Evolutionary conservation across 1,140 invertebrate species (phyloP), one percentile per base, ranked within the genome.

Genomic region (Camponotus floridanus): DNA sequence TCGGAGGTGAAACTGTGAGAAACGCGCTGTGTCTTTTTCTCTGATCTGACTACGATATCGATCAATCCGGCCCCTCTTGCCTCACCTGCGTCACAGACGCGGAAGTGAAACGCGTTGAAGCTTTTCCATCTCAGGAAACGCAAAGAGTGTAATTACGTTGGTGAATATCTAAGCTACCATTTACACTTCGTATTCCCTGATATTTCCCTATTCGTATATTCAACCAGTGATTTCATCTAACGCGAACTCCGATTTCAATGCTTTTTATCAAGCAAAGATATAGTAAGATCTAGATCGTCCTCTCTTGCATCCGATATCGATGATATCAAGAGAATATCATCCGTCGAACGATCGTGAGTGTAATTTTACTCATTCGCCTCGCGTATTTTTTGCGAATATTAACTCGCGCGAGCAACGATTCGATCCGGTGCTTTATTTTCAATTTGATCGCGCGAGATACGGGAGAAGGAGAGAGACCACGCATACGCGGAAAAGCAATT

Each of bases 1-100:
- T 86, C 76, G 18, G 21, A 31, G 33, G 86, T 85, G 86, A 87
- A 87, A 87, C 86, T 87, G 57, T 85, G 86, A 70, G 86, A 87
- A 87, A 79, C 85, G 15, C 70, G 48, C 55, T 13, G 21, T n/a
- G 26, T 51, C 48, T 87, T 74, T 85, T 33, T 74, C 51, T 74
- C n/a, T 59, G 61, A 71, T 73, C 67, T 45, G 31, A 18, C 61
- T n/a, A 15, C 33, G 57, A 86, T 85, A 80, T 80, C 64, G 76
- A 80, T 86, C 76, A 80, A 85, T 70, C 76, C 18, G 51, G 39
- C 59, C 64, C 31, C 64, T 31, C 48, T 55, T 62, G 67, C 86
- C 71, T 79, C 61, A 42, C 55, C 26, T 31, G 68, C 74, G 59
- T 81, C 86, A 18, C 48, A 51, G 3, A 62, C 42, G 86, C 84